Evolutionary conservation across 2,113 vertebrate species (phyloP), one percentile per base, ranked within the genome.

Genomic region (Phodopus roborovskii): DNA sequence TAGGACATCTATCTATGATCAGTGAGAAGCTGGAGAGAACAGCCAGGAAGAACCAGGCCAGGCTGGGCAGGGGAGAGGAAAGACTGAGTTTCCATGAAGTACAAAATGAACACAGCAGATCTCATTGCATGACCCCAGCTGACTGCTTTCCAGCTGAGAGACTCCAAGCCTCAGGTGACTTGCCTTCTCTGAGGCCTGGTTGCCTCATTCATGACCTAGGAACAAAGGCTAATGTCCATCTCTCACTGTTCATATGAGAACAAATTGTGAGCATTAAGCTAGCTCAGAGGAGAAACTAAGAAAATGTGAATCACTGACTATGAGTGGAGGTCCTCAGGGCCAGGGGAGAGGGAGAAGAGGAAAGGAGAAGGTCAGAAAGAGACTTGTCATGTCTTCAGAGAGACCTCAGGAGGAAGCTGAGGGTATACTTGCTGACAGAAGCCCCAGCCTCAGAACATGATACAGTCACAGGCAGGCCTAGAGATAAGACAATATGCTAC

Each of bases 81-180:
- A 12, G 12, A 17, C 10, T 15, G 9, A 6, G 0, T 53, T 82
- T 13, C 53, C 8, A 42, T 12, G 26, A 11, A 20, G 2, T 3
- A 0, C 48, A 20, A 1, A 66, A 36, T 74, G 36, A 79, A 66
- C 12, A 0, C 36, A 30, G 33, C 0, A 28, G 28, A 71, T 7
- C 30, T 36, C 9, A 7, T 24, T 3, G 0, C 16, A 9, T 19
- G 17, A 75, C 8, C 58, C 75, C 70, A 48, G 24, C 39, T 74
- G 58, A 64, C 56, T 88, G 9, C 17, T 91, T 77, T 13, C 53
- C 53, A 70, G n/a, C 66, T 53, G 8, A 73, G 33, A 60, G 66
- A 71, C 7, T 16, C 0, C 24, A 42, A 90, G 39, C 36, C 74
- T 36, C 12, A 56, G 22, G 16, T 58, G 20, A 50, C 45, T n/a